Evolutionary conservation across 2,888 invertebrate genomes (phyloP).

Genomic region (Drosophila trichaetosa): DNA sequence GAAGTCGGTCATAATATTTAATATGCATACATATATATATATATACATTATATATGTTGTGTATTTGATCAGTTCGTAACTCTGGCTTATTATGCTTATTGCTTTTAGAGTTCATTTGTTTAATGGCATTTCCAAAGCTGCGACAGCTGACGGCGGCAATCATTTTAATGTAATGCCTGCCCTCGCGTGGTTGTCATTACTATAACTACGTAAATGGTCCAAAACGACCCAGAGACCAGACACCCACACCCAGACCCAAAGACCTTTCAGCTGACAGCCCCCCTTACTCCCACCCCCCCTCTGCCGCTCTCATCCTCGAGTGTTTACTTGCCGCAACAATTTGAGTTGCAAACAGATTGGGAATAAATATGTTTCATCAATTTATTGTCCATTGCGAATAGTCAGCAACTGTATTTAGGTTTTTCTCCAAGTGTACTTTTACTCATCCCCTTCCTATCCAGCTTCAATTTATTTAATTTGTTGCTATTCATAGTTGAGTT

Average conservation of each 20-base stretch:
- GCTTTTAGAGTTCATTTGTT: conserved; percentile 72
- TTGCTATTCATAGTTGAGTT: conserved; percentile 9
- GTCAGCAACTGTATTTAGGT: conserved; percentile 4
- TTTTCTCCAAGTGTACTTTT: not conserved
- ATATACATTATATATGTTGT: not conserved
- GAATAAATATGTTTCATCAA: conserved; percentile 20
- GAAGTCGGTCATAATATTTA: conserved; percentile 57
- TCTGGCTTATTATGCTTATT: conserved; percentile 68
- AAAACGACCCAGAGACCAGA: conserved; percentile 2
- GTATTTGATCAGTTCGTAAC: conserved; percentile 34
- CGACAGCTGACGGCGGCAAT: conserved; percentile 37
- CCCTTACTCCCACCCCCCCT: too few species aligned
- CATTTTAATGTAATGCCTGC: conserved; percentile 46
- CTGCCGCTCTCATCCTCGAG: not conserved
- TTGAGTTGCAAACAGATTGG: conserved; percentile 31
- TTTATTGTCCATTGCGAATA: conserved; percentile 7
- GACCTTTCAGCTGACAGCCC: not conserved
- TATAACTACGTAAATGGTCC: not conserved
- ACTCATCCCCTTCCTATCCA: not conserved
- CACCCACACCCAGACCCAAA: not conserved
- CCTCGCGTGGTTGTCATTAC: conserved; percentile 28
- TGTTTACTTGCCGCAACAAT: conserved; percentile 17
- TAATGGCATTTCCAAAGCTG: conserved; percentile 55
- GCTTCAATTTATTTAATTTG: conserved; percentile 31
- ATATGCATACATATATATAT: conserved; percentile 4